Conservation (phyloP, 2,113 vertebrate species). For the Aviceda subcristata region DNA sequence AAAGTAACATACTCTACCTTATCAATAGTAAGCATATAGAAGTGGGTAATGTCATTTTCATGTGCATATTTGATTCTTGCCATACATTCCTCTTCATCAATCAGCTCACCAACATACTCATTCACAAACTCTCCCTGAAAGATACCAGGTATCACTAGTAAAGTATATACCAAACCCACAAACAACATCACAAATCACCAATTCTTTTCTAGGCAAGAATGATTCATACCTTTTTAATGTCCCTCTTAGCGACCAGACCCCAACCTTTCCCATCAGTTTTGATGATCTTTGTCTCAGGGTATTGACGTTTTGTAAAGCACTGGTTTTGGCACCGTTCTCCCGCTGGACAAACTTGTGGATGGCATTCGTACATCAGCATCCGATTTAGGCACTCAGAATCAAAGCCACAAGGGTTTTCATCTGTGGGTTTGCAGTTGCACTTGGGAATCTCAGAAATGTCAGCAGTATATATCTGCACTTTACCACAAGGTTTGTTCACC, state of each 20-base stretch:
- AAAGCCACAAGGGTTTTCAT: slow-evolving; percentile 89
- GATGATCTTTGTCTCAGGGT: slow-evolving; percentile 95
- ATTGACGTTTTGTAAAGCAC: slow-evolving; percentile 94
- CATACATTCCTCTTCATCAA: slow-evolving; percentile 96
- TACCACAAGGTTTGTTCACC: slow-evolving; percentile 93
- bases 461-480: slow-evolving; percentile 92
- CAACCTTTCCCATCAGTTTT: slow-evolving; percentile 94
- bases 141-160: background rate
- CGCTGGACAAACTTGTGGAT: slow-evolving; percentile 92
- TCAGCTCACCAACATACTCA: slow-evolving; percentile 95
- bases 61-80: slow-evolving; percentile 91
- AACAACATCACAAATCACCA: accelerated
- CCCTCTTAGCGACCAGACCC: slow-evolving; percentile 89
- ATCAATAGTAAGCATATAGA: slow-evolving; percentile 99
- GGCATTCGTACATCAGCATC: slow-evolving; percentile 98
- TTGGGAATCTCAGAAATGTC: slow-evolving; percentile 96
- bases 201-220: background rate
- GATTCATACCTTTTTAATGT: slow-evolving; percentile 90
- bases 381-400: slow-evolving; percentile 96
- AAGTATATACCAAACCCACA: background rate
- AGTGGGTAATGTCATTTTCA: slow-evolving; percentile 94
- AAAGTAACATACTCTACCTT: slow-evolving; percentile 78
- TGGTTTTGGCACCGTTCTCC: slow-evolving; percentile 92
- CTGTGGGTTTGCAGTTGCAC: slow-evolving; percentile 94
- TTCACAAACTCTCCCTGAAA: slow-evolving; percentile 96